A percentile compares a stretch with the other conserved stretches of the same genome.
These are phyloP conservation scores for Acrobeloides nanus DNA, from an alignment of 2,888 invertebrate genomes.

Conservation along the genomic window DNA sequence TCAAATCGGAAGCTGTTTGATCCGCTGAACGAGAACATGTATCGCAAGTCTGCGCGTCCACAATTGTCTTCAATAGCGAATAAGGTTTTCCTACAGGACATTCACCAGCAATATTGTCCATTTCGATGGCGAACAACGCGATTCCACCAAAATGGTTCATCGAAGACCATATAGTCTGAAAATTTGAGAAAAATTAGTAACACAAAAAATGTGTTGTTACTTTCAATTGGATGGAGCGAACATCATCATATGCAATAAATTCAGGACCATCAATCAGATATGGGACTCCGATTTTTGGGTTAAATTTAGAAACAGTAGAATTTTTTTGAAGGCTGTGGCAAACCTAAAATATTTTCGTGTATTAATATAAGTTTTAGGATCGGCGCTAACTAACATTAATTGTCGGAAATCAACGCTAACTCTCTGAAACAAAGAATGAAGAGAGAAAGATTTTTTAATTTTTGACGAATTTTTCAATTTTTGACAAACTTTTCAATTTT, in stretches of 20 bases:
- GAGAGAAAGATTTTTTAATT: too few relatives aligned
- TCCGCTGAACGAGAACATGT: background rate
- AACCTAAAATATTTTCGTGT: conserved; percentile 5
- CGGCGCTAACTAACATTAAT: too few relatives aligned
- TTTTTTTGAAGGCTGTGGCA: conserved; percentile 12
- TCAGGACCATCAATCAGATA: conserved; percentile 18
- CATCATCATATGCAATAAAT: conserved; percentile 32
- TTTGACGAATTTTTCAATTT: too few relatives aligned
- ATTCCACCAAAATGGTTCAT: conserved; percentile 31
- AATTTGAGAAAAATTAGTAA: background rate
- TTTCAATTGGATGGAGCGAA: conserved; percentile 26
- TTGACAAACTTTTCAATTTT: too few relatives aligned
- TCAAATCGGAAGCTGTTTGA: background rate
- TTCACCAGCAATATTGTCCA: conserved; percentile 27
- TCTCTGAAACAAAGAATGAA: too few relatives aligned
- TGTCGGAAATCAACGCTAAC: too few relatives aligned
- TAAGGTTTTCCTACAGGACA: conserved; percentile 25
- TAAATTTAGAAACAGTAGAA: conserved; percentile 9
- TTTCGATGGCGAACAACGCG: conserved; percentile 29
- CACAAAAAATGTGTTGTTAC: too few relatives aligned
- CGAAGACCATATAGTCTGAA: conserved; percentile 29
- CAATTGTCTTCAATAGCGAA: conserved; percentile 21
- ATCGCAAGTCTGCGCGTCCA: conserved; percentile 16
- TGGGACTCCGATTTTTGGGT: conserved; percentile 25
- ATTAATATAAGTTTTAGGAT: too few relatives aligned